phyloP scores from a whole-genome alignment of 2,797 vertebrate species.

The Xerus rutilus region DNA sequence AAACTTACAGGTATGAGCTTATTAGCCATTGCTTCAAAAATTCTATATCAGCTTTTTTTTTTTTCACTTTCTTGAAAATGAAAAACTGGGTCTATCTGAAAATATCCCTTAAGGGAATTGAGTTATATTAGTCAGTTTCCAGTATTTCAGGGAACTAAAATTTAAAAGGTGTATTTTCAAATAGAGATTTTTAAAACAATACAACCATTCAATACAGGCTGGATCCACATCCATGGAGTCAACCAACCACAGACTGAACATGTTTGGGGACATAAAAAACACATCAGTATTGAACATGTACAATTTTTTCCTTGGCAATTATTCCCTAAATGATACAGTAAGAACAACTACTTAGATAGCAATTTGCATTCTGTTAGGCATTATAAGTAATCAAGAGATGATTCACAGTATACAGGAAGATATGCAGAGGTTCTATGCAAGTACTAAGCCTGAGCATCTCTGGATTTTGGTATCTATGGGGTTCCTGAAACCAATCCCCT shows the following conservation, averaged over 20 bases:
- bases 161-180: slow-evolving; percentile 54
- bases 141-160: not conserved
- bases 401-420: not conserved
- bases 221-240: not conserved
- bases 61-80: slow-evolving; percentile 14
- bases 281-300: not conserved
- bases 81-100: slow-evolving; percentile 31
- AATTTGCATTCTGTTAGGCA: not conserved
- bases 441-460: not conserved
- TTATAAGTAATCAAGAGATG: not conserved
- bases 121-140: slow-evolving; percentile 10
- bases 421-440: not conserved
- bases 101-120: not conserved
- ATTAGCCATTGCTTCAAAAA: not conserved
- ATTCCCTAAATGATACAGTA: not conserved
- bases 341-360: not conserved
- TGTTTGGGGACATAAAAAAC: not conserved
- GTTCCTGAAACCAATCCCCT: not conserved
- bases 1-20: not conserved
- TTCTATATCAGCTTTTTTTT: not conserved
- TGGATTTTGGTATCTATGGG: not conserved
- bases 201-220: not conserved
- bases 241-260: not conserved
- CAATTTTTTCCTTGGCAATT: not conserved
- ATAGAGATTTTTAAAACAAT: slow-evolving; percentile 14